Base-by-base conservation (phyloP, 1,140 invertebrate species). In the Lerema accius region DNA sequence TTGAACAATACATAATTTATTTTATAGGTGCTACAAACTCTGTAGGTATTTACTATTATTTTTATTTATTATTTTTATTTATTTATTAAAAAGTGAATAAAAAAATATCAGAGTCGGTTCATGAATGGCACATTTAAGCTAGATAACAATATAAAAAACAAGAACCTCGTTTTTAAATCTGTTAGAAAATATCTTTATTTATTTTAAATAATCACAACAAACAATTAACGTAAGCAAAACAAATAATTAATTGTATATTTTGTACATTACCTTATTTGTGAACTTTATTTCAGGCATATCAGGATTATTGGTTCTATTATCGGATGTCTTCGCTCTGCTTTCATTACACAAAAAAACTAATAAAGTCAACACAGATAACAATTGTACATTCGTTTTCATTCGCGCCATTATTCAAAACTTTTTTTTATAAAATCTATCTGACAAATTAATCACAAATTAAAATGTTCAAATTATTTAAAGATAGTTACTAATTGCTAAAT, bases 321-420 rank as follows among this genome's bases (percentile, higher is more conserved):
- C 32, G 11, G 46, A 65, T 7, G 32, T 50, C 63, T 65, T 65
- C 7, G 63, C 63, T 15, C 55, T 53, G 26, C 35, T 58, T 42
- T 58, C 26, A 26, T 26, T 50, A 15, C 53, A 65, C 45, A 65
- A 59, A 56, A 62, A 62, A 62, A 67, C 7, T 28, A 67, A 51
- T 46, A 62, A 58, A 51, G 58, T 60, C 45, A 65, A 50, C 39
- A 69, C 51, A 64, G 43, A 37, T 26, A 55, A 48, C 49, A 50
- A 45, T 62, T 59, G 39, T 28, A 28, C 11, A 28, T 60, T 46
- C 35, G 17, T 45, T 58, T 60, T 65, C 17, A 46, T 15, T 49
- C 55, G 53, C 45, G 55, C 53, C 63, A 65, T 65, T 51, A 3
- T 59, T 65, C 40, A 11, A 19, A 58, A 43, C 16, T 46, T 26